phyloP scores from a whole-genome alignment of 2,797 vertebrate genomes.

The Nothura maculosa region DNA sequence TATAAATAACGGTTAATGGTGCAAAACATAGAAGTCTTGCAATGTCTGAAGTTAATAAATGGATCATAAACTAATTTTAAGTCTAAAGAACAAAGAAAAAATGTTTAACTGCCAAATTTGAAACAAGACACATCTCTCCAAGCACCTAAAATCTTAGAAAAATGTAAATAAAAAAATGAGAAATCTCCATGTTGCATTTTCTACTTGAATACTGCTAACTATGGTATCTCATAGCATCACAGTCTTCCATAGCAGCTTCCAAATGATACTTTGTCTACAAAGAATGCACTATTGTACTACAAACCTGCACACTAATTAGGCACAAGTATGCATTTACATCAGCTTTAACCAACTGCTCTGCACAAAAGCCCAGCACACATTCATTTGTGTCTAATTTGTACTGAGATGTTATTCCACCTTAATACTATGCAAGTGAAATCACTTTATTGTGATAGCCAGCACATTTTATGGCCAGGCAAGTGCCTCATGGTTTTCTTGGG shows the following conservation, averaged over 20 bases:
- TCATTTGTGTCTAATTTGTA: neutral
- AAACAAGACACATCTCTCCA: neutral
- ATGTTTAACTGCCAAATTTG: neutral
- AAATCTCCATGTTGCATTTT: neutral
- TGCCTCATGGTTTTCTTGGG: neutral
- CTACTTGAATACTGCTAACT: neutral
- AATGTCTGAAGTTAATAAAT: neutral
- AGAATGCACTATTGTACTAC: neutral
- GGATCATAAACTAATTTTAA: neutral
- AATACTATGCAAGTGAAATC: neutral
- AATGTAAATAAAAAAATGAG: neutral
- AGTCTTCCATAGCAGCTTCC: neutral
- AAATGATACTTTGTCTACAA: neutral
- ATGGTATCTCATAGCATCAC: neutral
- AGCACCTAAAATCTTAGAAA: neutral
- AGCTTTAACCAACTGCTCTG: neutral
- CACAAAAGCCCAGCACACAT: neutral
- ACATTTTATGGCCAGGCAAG: neutral
- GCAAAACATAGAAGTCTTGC: neutral
- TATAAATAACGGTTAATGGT: neutral
- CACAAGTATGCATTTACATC: neutral
- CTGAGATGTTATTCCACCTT: neutral
- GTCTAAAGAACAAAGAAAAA: neutral
- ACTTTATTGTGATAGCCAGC: neutral
- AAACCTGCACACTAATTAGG: neutral